Conservation (phyloP, 2,797 vertebrate genomes). For the Muraenolepis orangiensis region DNA sequence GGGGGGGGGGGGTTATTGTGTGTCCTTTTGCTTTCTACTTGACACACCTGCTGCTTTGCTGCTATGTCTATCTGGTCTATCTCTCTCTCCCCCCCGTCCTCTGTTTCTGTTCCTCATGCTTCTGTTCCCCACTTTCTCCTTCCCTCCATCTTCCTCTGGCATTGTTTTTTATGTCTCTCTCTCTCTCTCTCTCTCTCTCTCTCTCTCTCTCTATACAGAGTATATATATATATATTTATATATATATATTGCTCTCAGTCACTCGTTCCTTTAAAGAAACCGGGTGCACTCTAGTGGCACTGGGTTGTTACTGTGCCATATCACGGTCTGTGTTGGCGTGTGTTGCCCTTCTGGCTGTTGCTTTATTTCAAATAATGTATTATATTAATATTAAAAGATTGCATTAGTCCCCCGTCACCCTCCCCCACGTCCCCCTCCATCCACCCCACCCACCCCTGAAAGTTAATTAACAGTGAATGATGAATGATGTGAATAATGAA, state of each 20-base stretch:
- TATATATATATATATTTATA: too few relatives aligned
- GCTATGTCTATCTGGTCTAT: not conserved
- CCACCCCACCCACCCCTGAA: not conserved
- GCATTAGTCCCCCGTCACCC: too few relatives aligned
- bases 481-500: too few relatives aligned
- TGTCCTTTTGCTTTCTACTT: not conserved
- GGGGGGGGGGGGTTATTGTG: too few relatives aligned
- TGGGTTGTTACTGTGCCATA: slow-evolving; percentile 5
- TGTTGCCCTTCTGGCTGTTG: not conserved
- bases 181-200: not conserved
- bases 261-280: slow-evolving; percentile 34
- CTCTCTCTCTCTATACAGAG: not conserved
- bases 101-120: not conserved
- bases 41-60: not conserved
- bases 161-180: not conserved
- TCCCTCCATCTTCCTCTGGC: not conserved
- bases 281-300: slow-evolving; percentile 63
- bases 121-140: not conserved
- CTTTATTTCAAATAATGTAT: too few relatives aligned
- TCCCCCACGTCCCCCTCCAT: too few relatives aligned
- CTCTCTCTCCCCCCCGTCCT: too few relatives aligned
- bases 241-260: too few relatives aligned
- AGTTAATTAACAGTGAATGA: too few relatives aligned
- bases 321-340: not conserved
- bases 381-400: too few relatives aligned